These are phyloP conservation scores for Babylonia areolata DNA, from an alignment of 1,140 invertebrate genomes.

Conservation along the genomic window DNA sequence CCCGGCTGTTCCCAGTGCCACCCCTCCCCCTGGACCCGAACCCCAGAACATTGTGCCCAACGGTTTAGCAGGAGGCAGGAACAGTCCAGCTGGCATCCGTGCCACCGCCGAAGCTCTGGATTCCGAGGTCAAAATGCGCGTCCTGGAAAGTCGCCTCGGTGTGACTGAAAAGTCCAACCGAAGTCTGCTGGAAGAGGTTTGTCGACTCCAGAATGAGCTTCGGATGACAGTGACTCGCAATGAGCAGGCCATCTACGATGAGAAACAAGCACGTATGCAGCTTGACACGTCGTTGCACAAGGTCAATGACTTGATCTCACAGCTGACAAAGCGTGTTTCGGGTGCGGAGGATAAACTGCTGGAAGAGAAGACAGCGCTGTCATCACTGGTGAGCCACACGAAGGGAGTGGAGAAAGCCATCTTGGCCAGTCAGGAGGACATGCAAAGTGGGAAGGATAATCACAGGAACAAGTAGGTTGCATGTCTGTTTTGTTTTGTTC, in stretches of 20 bases:
- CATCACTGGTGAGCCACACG: slow-evolving; percentile 69
- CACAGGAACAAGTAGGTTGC: slow-evolving; percentile 63
- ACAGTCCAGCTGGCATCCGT: slow-evolving; percentile 35
- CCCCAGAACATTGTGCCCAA: slow-evolving; percentile 51
- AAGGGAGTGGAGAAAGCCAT: slow-evolving; percentile 74
- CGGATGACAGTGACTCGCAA: slow-evolving; percentile 62
- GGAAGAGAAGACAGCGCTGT: slow-evolving; percentile 70
- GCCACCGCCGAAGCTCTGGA: slow-evolving; percentile 48
- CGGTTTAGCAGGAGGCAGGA: slow-evolving; percentile 26
- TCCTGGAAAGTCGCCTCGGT: slow-evolving; percentile 70
- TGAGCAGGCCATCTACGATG: slow-evolving; percentile 69
- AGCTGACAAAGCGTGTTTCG: slow-evolving; percentile 68
- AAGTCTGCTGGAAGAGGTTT: slow-evolving; percentile 73
- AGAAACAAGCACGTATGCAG: slow-evolving; percentile 64
- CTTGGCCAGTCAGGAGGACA: slow-evolving; percentile 70
- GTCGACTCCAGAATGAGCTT: slow-evolving; percentile 73
- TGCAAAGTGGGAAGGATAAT: slow-evolving; percentile 66
- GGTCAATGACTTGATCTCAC: slow-evolving; percentile 69
- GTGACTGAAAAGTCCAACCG: slow-evolving; percentile 75
- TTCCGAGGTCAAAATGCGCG: slow-evolving; percentile 62
- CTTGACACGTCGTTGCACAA: slow-evolving; percentile 68
- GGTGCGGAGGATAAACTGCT: slow-evolving; percentile 70
- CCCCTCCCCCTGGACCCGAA: slow-evolving; percentile 35
- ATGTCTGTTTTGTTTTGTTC: background rate
- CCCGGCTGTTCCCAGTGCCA: slow-evolving; percentile 60